A percentile compares a stretch with the other conserved stretches of the same genome.
phyloP scores from a whole-genome alignment of 2,113 vertebrate species.

The Clarias gariepinus region DNA sequence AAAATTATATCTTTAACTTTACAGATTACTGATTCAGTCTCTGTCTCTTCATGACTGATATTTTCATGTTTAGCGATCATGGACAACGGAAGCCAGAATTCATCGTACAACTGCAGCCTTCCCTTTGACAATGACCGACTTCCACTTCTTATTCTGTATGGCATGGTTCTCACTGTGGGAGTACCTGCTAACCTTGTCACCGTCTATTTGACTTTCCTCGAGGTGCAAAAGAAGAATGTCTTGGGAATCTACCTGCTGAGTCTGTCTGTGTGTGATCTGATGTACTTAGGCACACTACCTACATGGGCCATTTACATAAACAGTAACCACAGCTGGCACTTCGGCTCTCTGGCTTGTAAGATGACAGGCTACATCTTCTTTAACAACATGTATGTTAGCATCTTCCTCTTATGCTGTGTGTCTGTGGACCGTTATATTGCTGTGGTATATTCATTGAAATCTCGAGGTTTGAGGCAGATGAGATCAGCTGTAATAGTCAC shows the following conservation, averaged over 20 bases:
- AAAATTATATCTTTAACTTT: background rate
- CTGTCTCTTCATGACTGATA: background rate
- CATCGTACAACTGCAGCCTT: slow-evolving; percentile 34
- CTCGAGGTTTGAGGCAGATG: slow-evolving; percentile 65
- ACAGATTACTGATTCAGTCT: background rate
- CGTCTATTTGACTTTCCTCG: slow-evolving; percentile 67
- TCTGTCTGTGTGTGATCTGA: slow-evolving; percentile 83
- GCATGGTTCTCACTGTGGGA: slow-evolving; percentile 70
- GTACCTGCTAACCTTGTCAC: slow-evolving; percentile 82
- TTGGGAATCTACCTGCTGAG: slow-evolving; percentile 82
- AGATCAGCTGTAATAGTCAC: slow-evolving; percentile 60
- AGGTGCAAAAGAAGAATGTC: slow-evolving; percentile 73
- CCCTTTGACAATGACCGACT: slow-evolving; percentile 60
- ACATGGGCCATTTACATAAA: slow-evolving; percentile 80
- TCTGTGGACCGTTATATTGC: slow-evolving; percentile 84
- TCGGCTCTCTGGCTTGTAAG: slow-evolving; percentile 74
- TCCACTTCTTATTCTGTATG: slow-evolving; percentile 75
- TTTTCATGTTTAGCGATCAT: slow-evolving; percentile 21
- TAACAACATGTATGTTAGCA: slow-evolving; percentile 94
- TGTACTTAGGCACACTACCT: slow-evolving; percentile 82
- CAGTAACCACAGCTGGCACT: slow-evolving; percentile 70
- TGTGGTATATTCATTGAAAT: slow-evolving; percentile 73
- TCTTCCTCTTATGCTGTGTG: slow-evolving; percentile 84
- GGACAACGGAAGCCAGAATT: background rate
- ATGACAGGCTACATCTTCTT: slow-evolving; percentile 86